Conservation (phyloP, 2,113 vertebrate genomes). For the Sander vitreus region DNA sequence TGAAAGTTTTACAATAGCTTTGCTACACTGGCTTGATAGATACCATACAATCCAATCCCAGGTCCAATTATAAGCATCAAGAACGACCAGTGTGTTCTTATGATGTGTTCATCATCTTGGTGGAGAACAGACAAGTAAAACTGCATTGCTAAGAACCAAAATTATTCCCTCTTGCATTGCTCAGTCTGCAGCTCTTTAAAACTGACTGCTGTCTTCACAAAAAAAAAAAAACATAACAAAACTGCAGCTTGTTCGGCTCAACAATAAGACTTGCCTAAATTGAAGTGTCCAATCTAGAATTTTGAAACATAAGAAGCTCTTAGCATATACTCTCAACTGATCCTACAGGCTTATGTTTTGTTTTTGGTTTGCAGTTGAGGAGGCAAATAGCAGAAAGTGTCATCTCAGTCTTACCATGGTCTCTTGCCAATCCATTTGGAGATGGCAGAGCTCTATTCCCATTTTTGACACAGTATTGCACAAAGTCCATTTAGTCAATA, state of each 20-base stretch:
- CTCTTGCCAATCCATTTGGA: neutral
- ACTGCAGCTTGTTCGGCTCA: neutral
- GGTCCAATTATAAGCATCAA: constrained; percentile 51
- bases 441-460: neutral
- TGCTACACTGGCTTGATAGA: constrained; percentile 22
- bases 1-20: constrained; percentile 40
- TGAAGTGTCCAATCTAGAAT: constrained; percentile 28
- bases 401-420: constrained; percentile 15
- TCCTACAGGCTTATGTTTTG: neutral
- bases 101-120: constrained; percentile 35
- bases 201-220: neutral
- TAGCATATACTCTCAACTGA: constrained; percentile 11
- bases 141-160: neutral
- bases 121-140: constrained; percentile 17
- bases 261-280: constrained; percentile 11
- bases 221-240: neutral
- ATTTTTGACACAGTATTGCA: neutral
- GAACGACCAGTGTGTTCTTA: constrained; percentile 25
- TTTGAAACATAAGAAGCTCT: constrained; percentile 20
- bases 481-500: constrained; percentile 11
- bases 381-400: constrained; percentile 12
- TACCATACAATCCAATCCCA: constrained; percentile 41
- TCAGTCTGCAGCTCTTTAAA: constrained; percentile 14
- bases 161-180: constrained; percentile 25
- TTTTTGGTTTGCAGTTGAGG: constrained; percentile 17